Evolutionary conservation across 2,797 vertebrate genomes (phyloP).

Genomic region (Pteropus rufus): DNA sequence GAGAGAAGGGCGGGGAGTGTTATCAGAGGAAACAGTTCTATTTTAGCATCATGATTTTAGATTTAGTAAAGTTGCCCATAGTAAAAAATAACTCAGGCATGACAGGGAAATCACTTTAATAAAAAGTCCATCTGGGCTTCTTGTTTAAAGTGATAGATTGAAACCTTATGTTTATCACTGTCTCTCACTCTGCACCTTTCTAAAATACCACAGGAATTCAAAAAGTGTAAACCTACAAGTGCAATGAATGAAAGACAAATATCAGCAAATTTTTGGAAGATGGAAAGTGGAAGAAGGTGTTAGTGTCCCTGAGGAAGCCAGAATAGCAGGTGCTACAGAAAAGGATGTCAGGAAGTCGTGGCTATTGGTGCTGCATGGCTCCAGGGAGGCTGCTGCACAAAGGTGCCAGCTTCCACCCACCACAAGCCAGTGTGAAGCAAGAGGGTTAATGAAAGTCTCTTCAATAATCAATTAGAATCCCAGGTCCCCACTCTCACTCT

Average conservation of each 20-base stretch:
- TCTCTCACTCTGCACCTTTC: not conserved
- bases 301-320: not conserved
- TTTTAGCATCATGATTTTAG: slow-evolving; percentile 29
- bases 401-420: not conserved
- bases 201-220: not conserved
- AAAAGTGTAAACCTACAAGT: not conserved
- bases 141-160: not conserved
- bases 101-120: not conserved
- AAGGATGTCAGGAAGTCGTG: not conserved
- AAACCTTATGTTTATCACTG: not conserved
- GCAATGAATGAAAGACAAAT: not conserved
- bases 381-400: not conserved
- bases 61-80: slow-evolving; percentile 6
- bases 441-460: not conserved
- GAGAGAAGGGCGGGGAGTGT: not conserved
- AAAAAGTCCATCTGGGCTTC: slow-evolving; percentile 16
- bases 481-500: not conserved
- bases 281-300: not conserved
- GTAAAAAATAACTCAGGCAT: slow-evolving; percentile 30
- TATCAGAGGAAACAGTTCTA: slow-evolving; percentile 24
- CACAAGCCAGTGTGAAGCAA: not conserved
- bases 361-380: too few species aligned
- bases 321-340: not conserved
- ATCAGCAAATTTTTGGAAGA: not conserved
- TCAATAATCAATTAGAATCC: not conserved